Base-by-base conservation (phyloP, 2,888 invertebrate species). In the Norana najaformis region DNA sequence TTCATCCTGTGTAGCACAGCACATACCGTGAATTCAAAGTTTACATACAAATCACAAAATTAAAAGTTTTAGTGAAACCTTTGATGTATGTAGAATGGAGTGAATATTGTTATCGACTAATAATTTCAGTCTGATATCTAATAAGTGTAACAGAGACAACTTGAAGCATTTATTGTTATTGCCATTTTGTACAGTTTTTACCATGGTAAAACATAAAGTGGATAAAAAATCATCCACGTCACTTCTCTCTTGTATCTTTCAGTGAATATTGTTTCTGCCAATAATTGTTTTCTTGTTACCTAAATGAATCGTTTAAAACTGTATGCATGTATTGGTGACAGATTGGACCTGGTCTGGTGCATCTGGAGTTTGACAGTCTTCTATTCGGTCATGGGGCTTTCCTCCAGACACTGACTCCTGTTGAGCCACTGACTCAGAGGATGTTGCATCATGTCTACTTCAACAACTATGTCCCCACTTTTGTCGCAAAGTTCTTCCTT, bases 391-490 rank as follows among this genome's bases (percentile, higher is more conserved):
- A 93, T 16, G 95, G 95, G 20, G 95, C 96, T 89, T 96, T 97
- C 39, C 94, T 97, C 0, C 98, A 98, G 94, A 96, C 96, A 0
- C 96, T 98, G 4, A 97, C 97, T 0, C 98, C 98, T 0, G 93
- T 97, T 8, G 97, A 96, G 23, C 97, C 98, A 0, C 94, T 97
- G 83, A 93, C 97, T 0, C 98, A 98, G 94, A 96, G 96, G 92
- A 96, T 98, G 0, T 96, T 97, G 0, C 98, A 98, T 93, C 95
- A 97, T 30, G 96, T 98, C 92, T 98, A 96, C 95, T 96, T 96
- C 0, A 96, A 96, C 88, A 93, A 94, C 90, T 93, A 93, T 3
- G 93, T 96, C 90, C 95, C 96, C 41, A 96, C 96, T 0, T 96
- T 96, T 0, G 95, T 97, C 16, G 96, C 96, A 0, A 96, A 96